Evolutionary conservation across 2,888 invertebrate genomes (phyloP), one percentile per base, ranked within the genome.

Genomic region (Drosophila setosimentum): DNA sequence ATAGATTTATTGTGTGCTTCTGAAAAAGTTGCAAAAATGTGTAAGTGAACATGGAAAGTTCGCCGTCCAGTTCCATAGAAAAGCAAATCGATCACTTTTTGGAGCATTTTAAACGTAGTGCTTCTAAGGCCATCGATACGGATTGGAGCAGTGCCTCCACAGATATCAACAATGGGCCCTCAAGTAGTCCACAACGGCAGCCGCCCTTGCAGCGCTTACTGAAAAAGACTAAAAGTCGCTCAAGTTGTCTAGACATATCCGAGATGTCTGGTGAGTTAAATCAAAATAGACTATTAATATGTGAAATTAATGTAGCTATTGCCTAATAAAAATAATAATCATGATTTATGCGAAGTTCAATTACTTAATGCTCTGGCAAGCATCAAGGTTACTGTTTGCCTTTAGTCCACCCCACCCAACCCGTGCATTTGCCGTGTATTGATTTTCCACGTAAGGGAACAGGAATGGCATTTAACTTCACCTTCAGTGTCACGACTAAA

Each of bases 41-140:
- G 30, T 33, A 30, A 54, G 45, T 76, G 45, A 81, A 67, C 59
- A 93, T 93, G 93, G 92, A 93, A 80, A 92, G 81, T 87, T 95
- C 95, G 80, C 95, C 96, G 87, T 91, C 92, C 62, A 95, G 95
- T 81, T 96, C 95, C 85, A 95, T 96, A 93, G 96, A 97, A 94
- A 96, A 95, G 90, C 96, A 96, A 94, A 96, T 97, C 94, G 97
- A 97, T 95, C 96, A 95, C 94, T 96, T 97, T 94, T 94, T 96
- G 93, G 96, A 96, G 94, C 96, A 96, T 92, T 96, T 96, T 92
- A 96, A 96, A 92, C 95, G 95, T 80, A 96, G 96, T 94, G 96
- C 96, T 84, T 96, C 96, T 65, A 96, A 95, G 91, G 96, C 96
- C 68, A 96, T 96, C 95, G 96, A 96, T 84, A 88, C 90, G 55